Evolutionary conservation across 2,113 vertebrate genomes (phyloP).

Genomic region (Phyllostomus hastatus): DNA sequence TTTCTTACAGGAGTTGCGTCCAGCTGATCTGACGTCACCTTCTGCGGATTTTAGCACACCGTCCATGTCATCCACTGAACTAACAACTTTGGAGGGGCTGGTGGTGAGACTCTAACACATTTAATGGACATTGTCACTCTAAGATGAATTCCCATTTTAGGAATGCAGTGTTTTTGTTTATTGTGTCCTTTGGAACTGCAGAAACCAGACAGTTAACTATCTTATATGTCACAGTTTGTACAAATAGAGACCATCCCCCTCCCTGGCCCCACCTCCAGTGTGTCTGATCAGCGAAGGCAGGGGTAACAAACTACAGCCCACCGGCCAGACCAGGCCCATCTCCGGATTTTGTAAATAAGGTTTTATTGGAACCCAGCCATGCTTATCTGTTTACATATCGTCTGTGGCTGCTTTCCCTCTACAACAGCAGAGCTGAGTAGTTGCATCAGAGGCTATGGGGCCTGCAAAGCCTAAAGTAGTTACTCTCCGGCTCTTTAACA

Average conservation of each 20-base stretch:
- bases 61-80: fast-evolving
- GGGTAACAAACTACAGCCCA: neutral
- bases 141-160: neutral
- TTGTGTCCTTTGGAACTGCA: neutral
- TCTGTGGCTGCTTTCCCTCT: neutral
- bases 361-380: neutral
- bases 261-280: fast-evolving
- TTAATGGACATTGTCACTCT: neutral
- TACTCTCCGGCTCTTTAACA: neutral
- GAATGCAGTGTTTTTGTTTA: neutral
- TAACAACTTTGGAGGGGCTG: neutral
- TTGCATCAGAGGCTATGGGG: neutral
- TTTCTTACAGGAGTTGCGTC: neutral
- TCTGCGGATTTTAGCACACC: neutral
- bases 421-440: neutral
- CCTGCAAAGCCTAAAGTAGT: neutral
- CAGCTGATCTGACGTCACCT: neutral
- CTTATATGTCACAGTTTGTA: neutral
- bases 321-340: neutral
- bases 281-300: neutral
- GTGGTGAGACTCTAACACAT: neutral
- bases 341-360: neutral
- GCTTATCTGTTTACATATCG: fast-evolving
- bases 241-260: neutral
- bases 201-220: neutral